Evolutionary conservation across 2,113 vertebrate genomes (phyloP), one percentile per base, ranked within the genome.

Genomic region (Bos indicus): DNA sequence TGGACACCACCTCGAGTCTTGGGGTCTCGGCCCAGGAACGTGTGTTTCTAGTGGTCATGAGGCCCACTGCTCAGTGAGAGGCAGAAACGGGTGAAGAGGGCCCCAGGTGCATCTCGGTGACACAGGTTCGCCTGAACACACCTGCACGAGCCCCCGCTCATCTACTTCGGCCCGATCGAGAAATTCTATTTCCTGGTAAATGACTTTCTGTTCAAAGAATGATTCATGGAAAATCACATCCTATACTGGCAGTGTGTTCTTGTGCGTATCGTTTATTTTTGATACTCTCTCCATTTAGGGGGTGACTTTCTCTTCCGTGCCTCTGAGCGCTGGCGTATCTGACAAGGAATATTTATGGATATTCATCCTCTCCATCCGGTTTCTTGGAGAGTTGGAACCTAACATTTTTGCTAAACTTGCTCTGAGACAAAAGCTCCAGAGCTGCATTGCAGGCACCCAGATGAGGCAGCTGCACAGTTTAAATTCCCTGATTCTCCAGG

Each of bases 71-170:
- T 51, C n/a, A 40, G 56, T 3, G 23, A 30, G 25, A 13, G 43
- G 1, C 19, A 54, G 87, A 36, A 7, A 21, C 0, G 4, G 26
- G 9, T 0, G 5, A 28, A 1, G 14, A 13, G 14, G 0, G 5
- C 12, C 67, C 3, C 1, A 3, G 0, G 36, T 3, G 5, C 1
- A 6, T 7, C 59, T 6, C 2, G 0, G 25, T 21, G 0, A 5
- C 52, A 5, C 4, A 1, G 6, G 10, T 2, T 16, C 36, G 1
- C 26, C 26, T 2, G 1, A 9, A 17, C 0, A 5, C 0, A 3
- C 1, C 1, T 13, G 1, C 23, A 0, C 0, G 5, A 14, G 13
- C 33, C 57, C 40, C 9, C 16, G 13, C 2, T 28, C 57, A 7
- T 7, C 0, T 10, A 6, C 90, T 23, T 57, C 11, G 2, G 7